Evolutionary conservation across 2,113 vertebrate species (phyloP).

Genomic region (Diphyllodes magnificus): DNA sequence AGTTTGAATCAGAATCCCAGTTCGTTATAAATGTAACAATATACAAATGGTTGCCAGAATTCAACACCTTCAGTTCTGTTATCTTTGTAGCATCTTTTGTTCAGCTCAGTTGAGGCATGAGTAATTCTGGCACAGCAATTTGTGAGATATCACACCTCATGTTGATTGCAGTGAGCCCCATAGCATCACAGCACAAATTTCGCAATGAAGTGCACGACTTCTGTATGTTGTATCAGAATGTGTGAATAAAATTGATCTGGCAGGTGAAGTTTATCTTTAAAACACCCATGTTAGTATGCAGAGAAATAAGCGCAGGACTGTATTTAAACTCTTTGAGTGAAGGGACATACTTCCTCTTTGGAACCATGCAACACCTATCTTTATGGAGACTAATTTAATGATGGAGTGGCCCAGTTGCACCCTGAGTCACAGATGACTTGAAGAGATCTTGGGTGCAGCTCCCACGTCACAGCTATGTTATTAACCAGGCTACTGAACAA

Average conservation of each 20-base stretch:
- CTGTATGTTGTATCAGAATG: not conserved
- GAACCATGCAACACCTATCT: not conserved
- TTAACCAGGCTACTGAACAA: not conserved
- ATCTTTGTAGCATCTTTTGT: not conserved
- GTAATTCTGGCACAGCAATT: not conserved
- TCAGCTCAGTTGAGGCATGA: not conserved
- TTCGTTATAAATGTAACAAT: not conserved
- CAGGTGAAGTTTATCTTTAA: not conserved
- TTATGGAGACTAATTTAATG: not conserved
- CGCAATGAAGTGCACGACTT: not conserved
- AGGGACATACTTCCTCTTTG: not conserved
- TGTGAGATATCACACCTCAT: not conserved
- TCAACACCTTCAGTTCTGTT: not conserved
- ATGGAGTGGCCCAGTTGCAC: not conserved
- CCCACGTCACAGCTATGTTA: not conserved
- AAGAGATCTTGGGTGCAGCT: not conserved
- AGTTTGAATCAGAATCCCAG: not conserved
- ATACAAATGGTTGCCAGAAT: not conserved
- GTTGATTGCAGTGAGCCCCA: not conserved
- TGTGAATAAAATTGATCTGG: not conserved
- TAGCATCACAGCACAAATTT: not conserved
- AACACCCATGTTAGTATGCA: not conserved
- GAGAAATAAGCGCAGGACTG: not conserved
- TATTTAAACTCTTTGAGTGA: not conserved
- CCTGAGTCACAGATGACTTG: not conserved